Conservation (phyloP, 2,888 invertebrate species). For the Drosophila niveifrons region DNA sequence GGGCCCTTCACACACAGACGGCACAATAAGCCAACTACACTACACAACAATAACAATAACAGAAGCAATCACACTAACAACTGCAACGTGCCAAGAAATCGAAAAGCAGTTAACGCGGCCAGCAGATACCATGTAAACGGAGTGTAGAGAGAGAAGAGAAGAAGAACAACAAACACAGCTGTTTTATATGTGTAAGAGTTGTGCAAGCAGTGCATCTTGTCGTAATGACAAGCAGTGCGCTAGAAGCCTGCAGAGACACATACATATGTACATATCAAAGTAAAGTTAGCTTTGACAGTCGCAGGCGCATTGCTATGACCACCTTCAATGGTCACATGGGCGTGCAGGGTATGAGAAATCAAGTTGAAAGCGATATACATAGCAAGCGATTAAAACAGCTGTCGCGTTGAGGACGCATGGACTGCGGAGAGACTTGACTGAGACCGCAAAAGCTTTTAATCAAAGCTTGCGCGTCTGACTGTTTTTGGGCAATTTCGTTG, state of each 20-base stretch:
- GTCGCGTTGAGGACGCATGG: conserved; percentile 35
- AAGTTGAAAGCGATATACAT: conserved; percentile 36
- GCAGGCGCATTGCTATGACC: not conserved
- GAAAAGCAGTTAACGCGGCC: not conserved
- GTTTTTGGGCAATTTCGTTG: conserved; percentile 20
- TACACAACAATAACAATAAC: conserved; percentile 31
- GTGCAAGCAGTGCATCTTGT: conserved; percentile 6
- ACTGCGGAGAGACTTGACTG: conserved; percentile 11
- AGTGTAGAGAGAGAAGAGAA: not conserved
- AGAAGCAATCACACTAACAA: conserved; percentile 27
- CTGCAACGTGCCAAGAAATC: conserved; percentile 43
- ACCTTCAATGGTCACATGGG: not conserved
- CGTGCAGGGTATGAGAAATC: conserved; percentile 11
- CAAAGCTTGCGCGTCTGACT: conserved; percentile 3
- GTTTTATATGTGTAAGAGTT: too few species aligned
- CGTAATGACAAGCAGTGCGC: not conserved
- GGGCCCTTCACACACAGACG: conserved; percentile 24
- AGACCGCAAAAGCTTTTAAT: conserved; percentile 26
- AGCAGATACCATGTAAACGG: conserved; percentile 4
- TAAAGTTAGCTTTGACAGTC: not conserved
- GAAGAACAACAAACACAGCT: not conserved
- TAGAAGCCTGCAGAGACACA: not conserved
- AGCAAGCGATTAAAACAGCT: conserved; percentile 56
- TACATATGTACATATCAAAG: not conserved
- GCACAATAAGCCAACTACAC: conserved; percentile 47